Conservation (phyloP, 2,797 vertebrate genomes). For the Hirundo rustica region DNA sequence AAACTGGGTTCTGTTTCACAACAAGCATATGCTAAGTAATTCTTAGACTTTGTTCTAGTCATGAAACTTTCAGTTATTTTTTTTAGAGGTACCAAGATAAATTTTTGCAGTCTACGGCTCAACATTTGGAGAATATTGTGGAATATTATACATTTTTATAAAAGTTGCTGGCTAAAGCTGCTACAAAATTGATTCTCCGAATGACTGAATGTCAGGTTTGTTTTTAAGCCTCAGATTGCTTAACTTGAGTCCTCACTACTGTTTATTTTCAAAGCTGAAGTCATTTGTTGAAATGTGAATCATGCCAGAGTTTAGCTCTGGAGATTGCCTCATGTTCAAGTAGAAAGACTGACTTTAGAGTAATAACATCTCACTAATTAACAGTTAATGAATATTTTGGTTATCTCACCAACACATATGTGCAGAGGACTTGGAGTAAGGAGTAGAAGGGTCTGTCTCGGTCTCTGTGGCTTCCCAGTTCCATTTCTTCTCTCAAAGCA, state of each 20-base stretch:
- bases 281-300: slow-evolving; percentile 54
- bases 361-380: background rate
- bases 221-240: slow-evolving; percentile 36
- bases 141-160: background rate
- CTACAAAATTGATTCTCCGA: background rate
- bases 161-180: background rate
- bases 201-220: background rate
- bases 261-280: slow-evolving; percentile 60
- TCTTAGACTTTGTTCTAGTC: background rate
- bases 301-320: background rate
- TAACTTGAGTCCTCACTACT: slow-evolving; percentile 1
- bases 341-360: background rate
- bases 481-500: background rate
- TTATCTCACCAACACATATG: background rate
- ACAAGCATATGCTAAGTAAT: background rate
- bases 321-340: background rate
- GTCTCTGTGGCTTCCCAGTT: background rate
- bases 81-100: background rate
- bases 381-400: background rate
- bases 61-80: background rate
- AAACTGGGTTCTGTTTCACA: background rate
- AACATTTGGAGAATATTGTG: background rate
- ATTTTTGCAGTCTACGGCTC: background rate
- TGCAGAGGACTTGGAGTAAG: background rate
- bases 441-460: background rate